phyloP scores from a whole-genome alignment of 2,113 vertebrate genomes.

The Pseudorasbora parva region DNA sequence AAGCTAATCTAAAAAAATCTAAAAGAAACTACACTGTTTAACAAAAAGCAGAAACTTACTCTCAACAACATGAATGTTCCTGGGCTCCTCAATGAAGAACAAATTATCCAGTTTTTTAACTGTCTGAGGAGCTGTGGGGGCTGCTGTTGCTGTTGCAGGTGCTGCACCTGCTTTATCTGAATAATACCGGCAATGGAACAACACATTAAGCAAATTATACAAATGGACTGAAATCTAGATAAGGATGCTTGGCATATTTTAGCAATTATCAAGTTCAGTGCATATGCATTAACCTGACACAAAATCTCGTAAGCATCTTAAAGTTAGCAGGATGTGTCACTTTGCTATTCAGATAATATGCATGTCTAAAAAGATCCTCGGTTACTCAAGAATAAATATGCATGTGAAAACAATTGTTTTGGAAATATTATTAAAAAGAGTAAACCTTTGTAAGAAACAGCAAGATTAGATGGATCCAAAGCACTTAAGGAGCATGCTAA shows the following conservation, averaged over 20 bases:
- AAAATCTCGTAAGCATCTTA: not conserved
- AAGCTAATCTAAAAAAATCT: not conserved
- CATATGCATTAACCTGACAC: not conserved
- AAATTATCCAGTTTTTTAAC: slow-evolving; percentile 85
- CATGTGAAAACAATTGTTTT: not conserved
- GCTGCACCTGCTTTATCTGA: slow-evolving; percentile 78
- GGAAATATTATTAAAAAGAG: not conserved
- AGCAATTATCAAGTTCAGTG: not conserved
- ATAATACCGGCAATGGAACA: slow-evolving; percentile 49
- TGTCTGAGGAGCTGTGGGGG: slow-evolving; percentile 74
- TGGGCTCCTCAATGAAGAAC: slow-evolving; percentile 92
- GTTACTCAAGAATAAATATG: not conserved
- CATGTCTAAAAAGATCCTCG: not conserved
- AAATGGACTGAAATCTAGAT: not conserved
- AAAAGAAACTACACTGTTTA: not conserved
- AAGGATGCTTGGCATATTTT: not conserved
- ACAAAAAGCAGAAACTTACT: slow-evolving; percentile 79
- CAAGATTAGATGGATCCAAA: not conserved
- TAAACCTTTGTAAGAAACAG: not conserved
- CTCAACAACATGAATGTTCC: slow-evolving; percentile 82
- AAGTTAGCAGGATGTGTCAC: not conserved
- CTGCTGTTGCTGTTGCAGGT: slow-evolving; percentile 39
- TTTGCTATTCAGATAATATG: not conserved
- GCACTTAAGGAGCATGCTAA: not conserved
- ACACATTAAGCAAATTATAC: not conserved